These are phyloP conservation scores for Imbricaverruca yamaguchii DNA, from an alignment of 2,888 invertebrate species.

Conservation along the genomic window DNA sequence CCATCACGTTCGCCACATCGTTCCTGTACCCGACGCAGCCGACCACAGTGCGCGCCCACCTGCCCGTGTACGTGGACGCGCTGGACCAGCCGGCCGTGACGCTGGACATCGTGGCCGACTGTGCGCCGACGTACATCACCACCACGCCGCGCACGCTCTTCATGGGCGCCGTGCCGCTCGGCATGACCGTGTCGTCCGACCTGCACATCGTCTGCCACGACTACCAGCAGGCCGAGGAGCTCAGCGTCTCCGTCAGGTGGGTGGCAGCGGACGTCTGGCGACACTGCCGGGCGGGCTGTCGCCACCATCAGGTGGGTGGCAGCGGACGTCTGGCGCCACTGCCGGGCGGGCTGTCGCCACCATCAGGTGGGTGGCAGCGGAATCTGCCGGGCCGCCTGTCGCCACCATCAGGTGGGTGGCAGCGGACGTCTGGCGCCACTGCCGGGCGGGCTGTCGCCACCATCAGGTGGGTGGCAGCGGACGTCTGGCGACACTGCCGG, in stretches of 20 bases:
- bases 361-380: no score
- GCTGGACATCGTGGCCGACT: slow-evolving; percentile 7
- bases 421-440: no score
- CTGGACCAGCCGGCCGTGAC: slow-evolving; percentile 15
- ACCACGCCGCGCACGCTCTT: not conserved
- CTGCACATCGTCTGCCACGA: not conserved
- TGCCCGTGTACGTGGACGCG: slow-evolving; percentile 11
- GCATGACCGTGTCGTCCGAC: not conserved
- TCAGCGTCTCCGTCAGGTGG: not conserved
- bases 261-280: not conserved
- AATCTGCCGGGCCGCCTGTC: no score
- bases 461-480: no score
- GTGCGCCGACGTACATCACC: not conserved
- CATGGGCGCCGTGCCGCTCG: slow-evolving; percentile 17
- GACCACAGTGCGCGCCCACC: slow-evolving; percentile 10
- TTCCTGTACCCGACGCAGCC: slow-evolving; percentile 15
- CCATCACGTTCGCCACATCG: not conserved
- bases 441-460: no score
- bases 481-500: no score
- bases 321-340: no score
- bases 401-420: no score
- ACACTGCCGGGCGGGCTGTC: not conserved
- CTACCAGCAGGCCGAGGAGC: slow-evolving; percentile 18
- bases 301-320: not conserved
- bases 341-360: no score